These are phyloP conservation scores for Lateolabrax maculatus DNA, from an alignment of 2,797 vertebrate species.

Conservation along the genomic window DNA sequence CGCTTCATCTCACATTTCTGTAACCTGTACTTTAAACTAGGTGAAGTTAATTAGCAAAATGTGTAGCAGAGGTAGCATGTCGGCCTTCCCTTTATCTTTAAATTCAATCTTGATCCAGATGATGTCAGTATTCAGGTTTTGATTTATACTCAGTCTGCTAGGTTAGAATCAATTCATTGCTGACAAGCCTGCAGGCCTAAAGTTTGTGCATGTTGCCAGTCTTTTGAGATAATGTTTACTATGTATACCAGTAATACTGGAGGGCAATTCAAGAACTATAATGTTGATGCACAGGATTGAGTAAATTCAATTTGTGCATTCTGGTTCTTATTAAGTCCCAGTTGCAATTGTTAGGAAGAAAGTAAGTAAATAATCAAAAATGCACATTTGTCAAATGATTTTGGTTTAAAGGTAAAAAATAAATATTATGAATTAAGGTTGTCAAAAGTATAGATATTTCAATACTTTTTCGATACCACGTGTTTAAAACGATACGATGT, in stretches of 20 bases:
- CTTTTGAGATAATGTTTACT: background rate
- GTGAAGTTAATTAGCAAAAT: background rate
- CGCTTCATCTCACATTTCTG: background rate
- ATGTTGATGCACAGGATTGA: background rate
- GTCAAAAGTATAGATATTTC: no score
- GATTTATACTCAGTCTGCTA: background rate
- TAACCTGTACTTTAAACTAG: background rate
- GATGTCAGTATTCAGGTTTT: background rate
- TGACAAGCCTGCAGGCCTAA: background rate
- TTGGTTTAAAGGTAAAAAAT: background rate
- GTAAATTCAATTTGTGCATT: background rate
- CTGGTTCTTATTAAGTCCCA: background rate
- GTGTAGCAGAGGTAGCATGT: no score
- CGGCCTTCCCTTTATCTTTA: background rate
- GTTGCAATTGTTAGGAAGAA: background rate
- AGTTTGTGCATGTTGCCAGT: background rate
- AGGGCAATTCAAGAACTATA: conserved; percentile 14
- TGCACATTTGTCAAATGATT: background rate
- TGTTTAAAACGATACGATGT: no score
- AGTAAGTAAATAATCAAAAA: background rate
- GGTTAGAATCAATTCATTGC: background rate
- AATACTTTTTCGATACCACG: no score
- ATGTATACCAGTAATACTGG: conserved; percentile 26
- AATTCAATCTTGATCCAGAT: background rate
- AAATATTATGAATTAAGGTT: no score